phyloP scores from a whole-genome alignment of 2,113 vertebrate species.

The Psilopogon haemacephalus region DNA sequence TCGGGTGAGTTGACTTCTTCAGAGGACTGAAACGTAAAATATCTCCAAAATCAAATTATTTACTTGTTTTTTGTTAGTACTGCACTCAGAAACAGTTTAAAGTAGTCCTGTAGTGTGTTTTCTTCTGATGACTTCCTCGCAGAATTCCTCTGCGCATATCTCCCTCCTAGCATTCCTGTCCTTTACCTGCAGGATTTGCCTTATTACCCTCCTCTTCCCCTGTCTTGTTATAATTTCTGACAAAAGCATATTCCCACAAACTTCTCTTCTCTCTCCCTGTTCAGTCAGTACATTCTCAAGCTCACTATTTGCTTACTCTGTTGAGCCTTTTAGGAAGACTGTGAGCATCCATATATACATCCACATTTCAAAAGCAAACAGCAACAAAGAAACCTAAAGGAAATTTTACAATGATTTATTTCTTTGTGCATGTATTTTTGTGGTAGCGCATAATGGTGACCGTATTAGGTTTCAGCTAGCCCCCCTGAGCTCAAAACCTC shows the following conservation, averaged over 20 bases:
- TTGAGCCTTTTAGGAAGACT: not conserved
- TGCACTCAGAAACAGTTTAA: not conserved
- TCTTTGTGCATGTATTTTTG: not conserved
- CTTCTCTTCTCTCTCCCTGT: not conserved
- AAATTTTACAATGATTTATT: not conserved
- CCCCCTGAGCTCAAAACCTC: too few relatives aligned
- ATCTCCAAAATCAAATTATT: not conserved
- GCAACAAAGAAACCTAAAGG: too few relatives aligned
- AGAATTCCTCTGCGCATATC: not conserved
- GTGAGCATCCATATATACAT: not conserved
- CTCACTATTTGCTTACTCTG: not conserved
- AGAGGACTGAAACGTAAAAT: not conserved
- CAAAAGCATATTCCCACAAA: not conserved
- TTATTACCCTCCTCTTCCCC: not conserved
- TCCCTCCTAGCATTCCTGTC: not conserved
- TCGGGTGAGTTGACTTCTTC: slow-evolving; percentile 79
- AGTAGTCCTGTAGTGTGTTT: not conserved
- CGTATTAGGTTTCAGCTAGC: too few relatives aligned
- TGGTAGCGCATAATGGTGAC: not conserved
- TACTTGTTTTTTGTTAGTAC: not conserved
- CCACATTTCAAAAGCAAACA: not conserved
- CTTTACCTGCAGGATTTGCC: not conserved
- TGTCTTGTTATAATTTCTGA: not conserved
- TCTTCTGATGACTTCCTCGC: not conserved
- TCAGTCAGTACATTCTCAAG: not conserved